phyloP scores from a whole-genome alignment of 2,888 invertebrate genomes.

The Bellardia pandia region DNA sequence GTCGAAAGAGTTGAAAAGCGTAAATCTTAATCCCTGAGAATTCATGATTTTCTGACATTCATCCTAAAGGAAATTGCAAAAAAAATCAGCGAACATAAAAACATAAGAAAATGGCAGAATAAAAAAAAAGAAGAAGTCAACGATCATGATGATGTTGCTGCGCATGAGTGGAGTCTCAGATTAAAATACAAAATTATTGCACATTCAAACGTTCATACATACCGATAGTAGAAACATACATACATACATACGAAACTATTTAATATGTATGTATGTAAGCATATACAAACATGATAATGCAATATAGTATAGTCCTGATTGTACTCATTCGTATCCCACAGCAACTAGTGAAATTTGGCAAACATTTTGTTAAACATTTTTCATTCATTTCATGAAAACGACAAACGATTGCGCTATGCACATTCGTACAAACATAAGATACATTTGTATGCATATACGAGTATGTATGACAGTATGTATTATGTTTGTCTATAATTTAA shows the following conservation, averaged over 20 bases:
- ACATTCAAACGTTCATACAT: constrained; percentile 25
- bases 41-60: constrained; percentile 72
- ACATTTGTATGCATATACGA: too few species aligned
- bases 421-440: too few species aligned
- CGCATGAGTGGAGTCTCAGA: constrained; percentile 60
- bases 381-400: background rate
- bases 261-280: background rate
- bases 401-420: too few species aligned
- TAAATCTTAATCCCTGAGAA: constrained; percentile 74
- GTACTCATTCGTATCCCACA: background rate
- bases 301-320: constrained; percentile 2
- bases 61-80: constrained; percentile 65
- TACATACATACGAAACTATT: background rate
- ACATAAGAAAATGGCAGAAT: constrained; percentile 1
- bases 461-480: too few species aligned
- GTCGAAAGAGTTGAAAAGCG: constrained; percentile 73
- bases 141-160: constrained; percentile 61
- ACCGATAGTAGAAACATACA: background rate
- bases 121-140: constrained; percentile 44
- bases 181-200: constrained; percentile 56
- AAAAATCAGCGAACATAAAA: constrained; percentile 1
- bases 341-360: constrained; percentile 13
- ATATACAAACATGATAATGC: too few species aligned
- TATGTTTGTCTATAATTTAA: constrained; percentile 1
- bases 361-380: background rate